Evolutionary conservation across 1,140 invertebrate genomes (phyloP).

Genomic region (Leguminivora glycinivorella): DNA sequence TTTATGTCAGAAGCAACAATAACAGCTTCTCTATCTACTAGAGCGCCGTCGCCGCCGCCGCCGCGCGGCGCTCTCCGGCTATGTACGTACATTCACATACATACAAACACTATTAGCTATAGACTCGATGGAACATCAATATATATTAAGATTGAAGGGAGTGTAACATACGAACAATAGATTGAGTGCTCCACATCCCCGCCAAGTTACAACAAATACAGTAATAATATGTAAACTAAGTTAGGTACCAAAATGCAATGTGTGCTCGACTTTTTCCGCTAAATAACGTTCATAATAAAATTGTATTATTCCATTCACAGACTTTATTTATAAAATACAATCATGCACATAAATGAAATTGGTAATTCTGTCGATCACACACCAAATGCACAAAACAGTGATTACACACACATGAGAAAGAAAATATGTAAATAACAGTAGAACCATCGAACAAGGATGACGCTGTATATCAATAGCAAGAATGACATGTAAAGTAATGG

Average conservation of each 20-base stretch:
- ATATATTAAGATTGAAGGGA: slow-evolving; percentile 38
- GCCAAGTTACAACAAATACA: slow-evolving; percentile 41
- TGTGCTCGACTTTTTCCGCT: slow-evolving; percentile 39
- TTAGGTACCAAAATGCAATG: slow-evolving; percentile 39
- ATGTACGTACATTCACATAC: slow-evolving; percentile 45
- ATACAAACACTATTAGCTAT: slow-evolving; percentile 44
- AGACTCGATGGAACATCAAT: slow-evolving; percentile 48
- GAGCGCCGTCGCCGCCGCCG: slow-evolving; percentile 18
- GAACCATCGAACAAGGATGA: slow-evolving; percentile 69
- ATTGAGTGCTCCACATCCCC: slow-evolving; percentile 42
- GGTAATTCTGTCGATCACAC: slow-evolving; percentile 59
- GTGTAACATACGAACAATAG: slow-evolving; percentile 45
- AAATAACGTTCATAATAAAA: slow-evolving; percentile 35
- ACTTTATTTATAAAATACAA: slow-evolving; percentile 50
- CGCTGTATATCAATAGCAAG: slow-evolving; percentile 55
- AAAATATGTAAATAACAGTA: slow-evolving; percentile 65
- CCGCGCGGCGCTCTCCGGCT: slow-evolving; percentile 24
- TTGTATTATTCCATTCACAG: slow-evolving; percentile 33
- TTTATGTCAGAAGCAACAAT: slow-evolving; percentile 58
- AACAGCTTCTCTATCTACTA: slow-evolving; percentile 47
- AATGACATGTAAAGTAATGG: slow-evolving; percentile 58
- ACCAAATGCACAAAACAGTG: slow-evolving; percentile 67
- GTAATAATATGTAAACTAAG: slow-evolving; percentile 23
- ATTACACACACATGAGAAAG: slow-evolving; percentile 68
- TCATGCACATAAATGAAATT: slow-evolving; percentile 58